Percentiles rank a stretch among this genome's conserved stretches.
These are phyloP conservation scores for Corydoras maculifer DNA, from an alignment of 2,113 vertebrate genomes.

Conservation along the genomic window DNA sequence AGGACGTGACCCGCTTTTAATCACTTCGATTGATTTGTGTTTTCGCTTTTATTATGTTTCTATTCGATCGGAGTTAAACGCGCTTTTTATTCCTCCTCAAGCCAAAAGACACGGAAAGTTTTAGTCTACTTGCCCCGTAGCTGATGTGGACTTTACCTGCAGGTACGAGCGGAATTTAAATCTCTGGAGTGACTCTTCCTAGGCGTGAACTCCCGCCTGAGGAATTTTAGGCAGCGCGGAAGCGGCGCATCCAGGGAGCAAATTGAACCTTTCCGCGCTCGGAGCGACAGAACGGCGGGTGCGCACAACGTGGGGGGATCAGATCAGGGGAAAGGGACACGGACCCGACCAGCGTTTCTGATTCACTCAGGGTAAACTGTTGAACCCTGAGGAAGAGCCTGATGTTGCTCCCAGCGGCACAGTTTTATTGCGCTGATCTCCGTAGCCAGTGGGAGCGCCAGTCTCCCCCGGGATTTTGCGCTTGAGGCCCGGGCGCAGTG, in stretches of 20 bases:
- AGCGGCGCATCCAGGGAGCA: slow-evolving; percentile 35
- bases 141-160: slow-evolving; percentile 36
- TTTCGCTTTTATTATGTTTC: too few species aligned
- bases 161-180: slow-evolving; percentile 57
- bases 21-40: background rate
- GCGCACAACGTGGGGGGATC: slow-evolving; percentile 9
- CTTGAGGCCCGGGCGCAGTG: slow-evolving; percentile 57
- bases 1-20: background rate
- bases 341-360: too few species aligned
- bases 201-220: slow-evolving; percentile 8
- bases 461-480: slow-evolving; percentile 56
- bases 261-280: slow-evolving; percentile 46
- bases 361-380: too few species aligned
- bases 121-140: background rate
- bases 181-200: slow-evolving; percentile 44
- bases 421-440: slow-evolving; percentile 54
- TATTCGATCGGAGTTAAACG: background rate
- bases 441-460: slow-evolving; percentile 59
- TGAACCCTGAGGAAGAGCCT: slow-evolving; percentile 57
- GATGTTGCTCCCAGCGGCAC: slow-evolving; percentile 63
- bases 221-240: slow-evolving; percentile 24
- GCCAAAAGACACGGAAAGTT: slow-evolving; percentile 6
- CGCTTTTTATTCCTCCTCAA: background rate
- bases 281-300: slow-evolving; percentile 38
- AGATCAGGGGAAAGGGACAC: background rate